Conservation (phyloP, 30 jellyfish, hydroid and myxozoan genomes). For the Pelagia noctiluca region DNA sequence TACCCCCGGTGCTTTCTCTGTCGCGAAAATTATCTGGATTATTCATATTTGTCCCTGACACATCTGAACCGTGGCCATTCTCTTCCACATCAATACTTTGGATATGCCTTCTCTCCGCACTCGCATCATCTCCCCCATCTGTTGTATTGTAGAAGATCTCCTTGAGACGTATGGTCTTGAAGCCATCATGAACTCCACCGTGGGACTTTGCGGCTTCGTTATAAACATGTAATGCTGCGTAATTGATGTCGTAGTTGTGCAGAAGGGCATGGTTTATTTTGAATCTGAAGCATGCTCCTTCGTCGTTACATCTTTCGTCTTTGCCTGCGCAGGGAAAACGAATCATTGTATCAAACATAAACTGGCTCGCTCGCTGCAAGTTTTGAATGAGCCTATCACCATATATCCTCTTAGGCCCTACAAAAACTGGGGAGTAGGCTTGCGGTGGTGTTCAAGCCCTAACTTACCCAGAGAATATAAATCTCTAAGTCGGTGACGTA, state of each 20-base stretch:
- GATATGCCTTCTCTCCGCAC: neutral
- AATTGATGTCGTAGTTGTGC: constrained; percentile 16
- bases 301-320: constrained; percentile 22
- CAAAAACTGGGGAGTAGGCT: no score
- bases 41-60: no score
- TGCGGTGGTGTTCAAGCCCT: no score
- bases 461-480: no score
- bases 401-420: no score
- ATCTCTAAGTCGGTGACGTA: no score
- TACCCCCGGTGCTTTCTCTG: no score
- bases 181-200: neutral
- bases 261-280: constrained; percentile 30
- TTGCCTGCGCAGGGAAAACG: constrained; percentile 2
- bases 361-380: neutral
- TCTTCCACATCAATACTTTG: no score
- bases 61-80: no score
- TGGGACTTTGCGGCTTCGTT: constrained; percentile 56
- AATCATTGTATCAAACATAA: neutral
- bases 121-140: neutral
- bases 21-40: no score
- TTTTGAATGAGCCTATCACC: no score
- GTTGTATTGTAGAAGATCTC: neutral
- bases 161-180: constrained; percentile 6
- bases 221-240: constrained; percentile 50
- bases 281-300: constrained; percentile 47